Evolutionary conservation across 1,140 invertebrate species (phyloP), one percentile per base, ranked within the genome.

Genomic region (Hylaeus volcanicus): DNA sequence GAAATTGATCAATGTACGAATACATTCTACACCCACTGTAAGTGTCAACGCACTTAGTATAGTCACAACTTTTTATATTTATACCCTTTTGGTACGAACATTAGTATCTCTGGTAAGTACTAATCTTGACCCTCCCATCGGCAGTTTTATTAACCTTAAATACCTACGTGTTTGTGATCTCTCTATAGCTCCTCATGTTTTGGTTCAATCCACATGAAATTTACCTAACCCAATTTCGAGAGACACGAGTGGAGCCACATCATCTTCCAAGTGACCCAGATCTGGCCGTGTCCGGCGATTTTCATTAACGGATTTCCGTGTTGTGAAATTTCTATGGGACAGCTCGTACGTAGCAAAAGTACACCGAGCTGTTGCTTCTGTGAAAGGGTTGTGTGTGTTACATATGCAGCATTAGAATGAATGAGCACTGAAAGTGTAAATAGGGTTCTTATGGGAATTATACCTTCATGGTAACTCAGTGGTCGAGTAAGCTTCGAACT

Each of bases 391-490:
- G 66, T 37, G 12, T 43, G 56, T 8, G 45, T 53, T 26, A 26
- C 55, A 73, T 48, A 48, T 26, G 15, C 48, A 12, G 45, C 61
- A 82, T 76, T 85, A 75, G 74, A 79, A 79, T 82, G 75, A 82
- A 82, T 56, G 72, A 69, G 66, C 83, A 39, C 37, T 76, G 68
- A 82, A 85, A 75, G 83, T 85, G 74, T 85, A 82, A 82, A 82
- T 79, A 41, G 51, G 45, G 45, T 71, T 86, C 83, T 85, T 79
- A 79, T 79, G 74, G 83, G 72, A 86, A 82, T 85, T 85, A 82
- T 56, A 12, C n/a, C 58, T 41, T 76, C 79, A 45, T 55, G 58
- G 75, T 70, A 73, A 65, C 26, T 26, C 65, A 70, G 11, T 65
- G 60, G 60, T 75, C 56, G 58, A 61, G 53, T 71, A 60, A 68